Evolutionary conservation across 2,113 vertebrate genomes (phyloP), one percentile per base, ranked within the genome.

Genomic region (Phrynocephalus versicolor): DNA sequence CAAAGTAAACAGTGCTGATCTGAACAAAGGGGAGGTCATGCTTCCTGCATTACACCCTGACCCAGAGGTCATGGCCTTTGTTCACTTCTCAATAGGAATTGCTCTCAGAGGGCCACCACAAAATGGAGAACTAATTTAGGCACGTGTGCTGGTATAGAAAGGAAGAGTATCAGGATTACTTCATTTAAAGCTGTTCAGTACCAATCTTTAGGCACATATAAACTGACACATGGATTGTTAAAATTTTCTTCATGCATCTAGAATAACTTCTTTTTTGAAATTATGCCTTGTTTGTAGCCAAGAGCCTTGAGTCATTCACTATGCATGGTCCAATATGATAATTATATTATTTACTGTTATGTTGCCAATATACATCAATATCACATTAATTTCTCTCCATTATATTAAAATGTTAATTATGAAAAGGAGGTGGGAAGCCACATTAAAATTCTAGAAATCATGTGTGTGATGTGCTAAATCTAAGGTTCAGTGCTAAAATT

Each of bases 121-220:
- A 97, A 97, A 97, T 96, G 95, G 96, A 98, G 96, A 96, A 95
- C 97, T 97, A 97, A 96, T 98, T 97, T 97, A 94, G 97, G 96
- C 97, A 96, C 97, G 97, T 97, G 97, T 97, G 97, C 95, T 88
- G 96, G 82, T 88, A 13, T 88, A 89, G 90, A 94, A 90, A 89
- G 94, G 91, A 91, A 88, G 91, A 85, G 90, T 88, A 93, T 92
- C 89, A 73, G 88, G 86, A 93, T 93, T 90, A 93, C 90, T 72
- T 90, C 80, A 57, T 41, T 83, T 58, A 0, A 87, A 23, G 83
- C 88, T 87, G 39, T 89, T 6, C 0, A 79, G 85, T 0, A 2
- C 0, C 45, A 85, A 41, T 23, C 13, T 84, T 18, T 70, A 30
- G 3, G 45, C 10, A 51, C 45, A 51, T 13, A 71, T 33, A 37